A percentile compares a stretch with the other conserved stretches of the same genome.
phyloP scores from a whole-genome alignment of 30 jellyfish, hydroid and myxozoan species.

The Cassiopea andromeda region DNA sequence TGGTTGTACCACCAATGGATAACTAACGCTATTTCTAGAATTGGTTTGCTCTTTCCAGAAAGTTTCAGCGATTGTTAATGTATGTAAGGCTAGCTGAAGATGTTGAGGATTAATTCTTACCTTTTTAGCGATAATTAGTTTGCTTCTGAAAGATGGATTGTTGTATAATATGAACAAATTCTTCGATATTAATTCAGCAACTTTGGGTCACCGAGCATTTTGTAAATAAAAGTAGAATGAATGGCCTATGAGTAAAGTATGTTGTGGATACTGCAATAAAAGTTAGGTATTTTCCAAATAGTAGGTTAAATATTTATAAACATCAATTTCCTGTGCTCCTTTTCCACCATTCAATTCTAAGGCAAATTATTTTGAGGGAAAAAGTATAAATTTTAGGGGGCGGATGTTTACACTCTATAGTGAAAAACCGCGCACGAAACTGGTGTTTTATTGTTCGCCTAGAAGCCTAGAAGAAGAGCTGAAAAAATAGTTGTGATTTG shows the following conservation, averaged over 20 bases:
- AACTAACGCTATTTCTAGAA: no score
- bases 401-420: neutral
- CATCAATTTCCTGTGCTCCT: neutral
- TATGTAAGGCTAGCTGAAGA: no score
- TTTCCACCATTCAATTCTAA: neutral
- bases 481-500: no score
- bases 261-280: neutral
- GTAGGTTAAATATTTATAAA: neutral
- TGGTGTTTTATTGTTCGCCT: no score
- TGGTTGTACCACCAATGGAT: no score
- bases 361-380: neutral
- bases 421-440: no score
- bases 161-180: neutral
- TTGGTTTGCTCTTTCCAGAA: no score
- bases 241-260: neutral
- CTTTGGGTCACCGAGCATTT: neutral
- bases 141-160: neutral
- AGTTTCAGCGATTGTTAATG: no score
- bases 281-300: neutral
- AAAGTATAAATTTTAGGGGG: neutral
- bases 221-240: neutral
- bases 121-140: neutral
- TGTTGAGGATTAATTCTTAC: neutral
- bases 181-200: neutral
- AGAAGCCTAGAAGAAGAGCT: no score